Conservation (phyloP, 1,140 invertebrate genomes). For the Venustaconcha ellipsiformis region DNA sequence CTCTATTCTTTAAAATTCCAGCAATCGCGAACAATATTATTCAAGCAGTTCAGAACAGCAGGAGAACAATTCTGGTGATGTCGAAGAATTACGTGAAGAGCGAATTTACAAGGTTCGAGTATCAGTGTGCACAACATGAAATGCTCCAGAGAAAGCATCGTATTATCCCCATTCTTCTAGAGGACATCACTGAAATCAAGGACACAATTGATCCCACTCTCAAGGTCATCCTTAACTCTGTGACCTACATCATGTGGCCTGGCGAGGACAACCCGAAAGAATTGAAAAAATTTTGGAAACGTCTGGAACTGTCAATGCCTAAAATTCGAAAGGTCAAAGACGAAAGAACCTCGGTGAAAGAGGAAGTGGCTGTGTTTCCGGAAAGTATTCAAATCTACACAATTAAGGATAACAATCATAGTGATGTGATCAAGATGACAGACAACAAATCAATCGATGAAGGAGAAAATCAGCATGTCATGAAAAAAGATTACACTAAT, state of each 20-base stretch:
- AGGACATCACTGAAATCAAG: conserved; percentile 39
- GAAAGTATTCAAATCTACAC: too few relatives aligned
- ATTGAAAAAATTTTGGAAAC: conserved; percentile 49
- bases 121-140: conserved; percentile 54
- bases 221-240: conserved; percentile 43
- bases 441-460: too few relatives aligned
- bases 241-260: conserved; percentile 53
- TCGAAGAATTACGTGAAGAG: conserved; percentile 49
- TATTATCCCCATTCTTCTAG: conserved; percentile 57
- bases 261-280: conserved; percentile 25
- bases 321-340: conserved; percentile 24
- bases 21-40: conserved; percentile 58
- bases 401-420: too few relatives aligned
- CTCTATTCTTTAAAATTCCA: conserved; percentile 22
- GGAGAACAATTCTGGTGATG: conserved; percentile 51
- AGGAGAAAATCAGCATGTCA: too few relatives aligned
- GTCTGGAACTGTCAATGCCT: conserved; percentile 45
- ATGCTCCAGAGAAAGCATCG: conserved; percentile 50
- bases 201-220: conserved; percentile 45
- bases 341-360: too few relatives aligned
- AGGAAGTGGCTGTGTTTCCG: too few relatives aligned
- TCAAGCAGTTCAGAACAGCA: conserved; percentile 48
- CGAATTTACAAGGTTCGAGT: conserved; percentile 58
- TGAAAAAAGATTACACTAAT: too few relatives aligned
- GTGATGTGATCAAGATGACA: too few relatives aligned